Evolutionary conservation across 1,140 invertebrate genomes (phyloP).

Genomic region (Campoletis sonorensis): DNA sequence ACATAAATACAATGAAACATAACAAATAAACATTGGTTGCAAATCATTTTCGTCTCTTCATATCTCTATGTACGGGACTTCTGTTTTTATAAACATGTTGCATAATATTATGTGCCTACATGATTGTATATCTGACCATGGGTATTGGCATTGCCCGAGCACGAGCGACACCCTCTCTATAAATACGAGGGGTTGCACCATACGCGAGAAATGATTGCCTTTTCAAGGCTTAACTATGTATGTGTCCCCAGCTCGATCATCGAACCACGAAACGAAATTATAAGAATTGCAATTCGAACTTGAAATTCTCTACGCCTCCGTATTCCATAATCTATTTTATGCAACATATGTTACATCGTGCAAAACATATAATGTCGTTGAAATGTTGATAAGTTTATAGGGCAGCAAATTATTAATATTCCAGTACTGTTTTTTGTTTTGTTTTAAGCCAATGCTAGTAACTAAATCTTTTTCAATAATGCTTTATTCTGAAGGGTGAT

Average conservation of each 20-base stretch:
- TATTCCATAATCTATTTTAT: background rate
- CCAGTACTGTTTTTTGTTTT: no score
- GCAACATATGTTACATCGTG: slow-evolving; percentile 3
- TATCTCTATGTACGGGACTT: background rate
- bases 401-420: no score
- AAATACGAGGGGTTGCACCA: background rate
- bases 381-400: background rate
- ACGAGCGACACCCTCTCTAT: background rate
- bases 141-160: background rate
- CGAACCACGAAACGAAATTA: slow-evolving; percentile 68
- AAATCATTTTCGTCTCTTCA: no score
- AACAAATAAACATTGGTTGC: no score
- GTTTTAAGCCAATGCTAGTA: no score
- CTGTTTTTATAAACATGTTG: background rate
- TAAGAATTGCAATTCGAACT: slow-evolving; percentile 47
- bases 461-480: no score
- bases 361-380: background rate
- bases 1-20: no score
- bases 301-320: background rate
- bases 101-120: background rate
- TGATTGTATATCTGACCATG: background rate
- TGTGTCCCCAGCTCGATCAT: slow-evolving; percentile 49
- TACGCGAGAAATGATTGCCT: slow-evolving; percentile 62
- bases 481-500: no score
- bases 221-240: slow-evolving; percentile 51